phyloP scores from a whole-genome alignment of 2,888 invertebrate species.

The Acanthosepion pharaonis region DNA sequence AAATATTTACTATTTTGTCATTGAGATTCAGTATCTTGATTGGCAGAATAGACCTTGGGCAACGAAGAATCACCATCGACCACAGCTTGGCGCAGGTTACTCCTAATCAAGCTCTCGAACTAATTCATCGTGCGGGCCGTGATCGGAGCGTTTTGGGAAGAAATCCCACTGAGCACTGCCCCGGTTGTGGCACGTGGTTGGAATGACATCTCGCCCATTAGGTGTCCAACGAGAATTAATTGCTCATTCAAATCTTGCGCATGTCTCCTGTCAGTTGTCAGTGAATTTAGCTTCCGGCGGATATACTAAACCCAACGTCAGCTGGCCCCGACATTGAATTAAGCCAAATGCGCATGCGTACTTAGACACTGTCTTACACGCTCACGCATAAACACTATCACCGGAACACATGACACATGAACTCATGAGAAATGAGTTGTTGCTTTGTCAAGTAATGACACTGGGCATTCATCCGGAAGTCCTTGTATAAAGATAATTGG shows the following conservation, averaged over 20 bases:
- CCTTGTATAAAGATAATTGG: background rate
- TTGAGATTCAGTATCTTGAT: background rate
- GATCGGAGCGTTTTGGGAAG: background rate
- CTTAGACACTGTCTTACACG: background rate
- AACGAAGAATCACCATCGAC: background rate
- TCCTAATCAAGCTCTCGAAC: background rate
- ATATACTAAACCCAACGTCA: background rate
- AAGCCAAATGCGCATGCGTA: background rate
- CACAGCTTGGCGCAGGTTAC: background rate
- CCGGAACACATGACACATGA: background rate
- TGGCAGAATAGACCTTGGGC: background rate
- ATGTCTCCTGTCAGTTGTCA: conserved; percentile 21
- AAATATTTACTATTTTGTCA: background rate
- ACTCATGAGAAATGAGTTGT: background rate
- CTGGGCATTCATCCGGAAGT: background rate
- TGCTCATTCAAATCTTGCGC: conserved; percentile 8
- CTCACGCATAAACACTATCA: background rate
- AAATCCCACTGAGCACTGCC: conserved; percentile 21
- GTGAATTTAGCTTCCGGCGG: background rate
- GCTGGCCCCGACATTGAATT: background rate
- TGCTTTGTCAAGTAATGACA: background rate
- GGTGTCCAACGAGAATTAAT: conserved; percentile 33
- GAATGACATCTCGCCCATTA: conserved; percentile 33
- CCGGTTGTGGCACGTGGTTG: conserved; percentile 2
- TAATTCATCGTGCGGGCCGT: background rate